Base-by-base conservation (phyloP, 2,888 invertebrate species). In the Conchocele bisecta region DNA sequence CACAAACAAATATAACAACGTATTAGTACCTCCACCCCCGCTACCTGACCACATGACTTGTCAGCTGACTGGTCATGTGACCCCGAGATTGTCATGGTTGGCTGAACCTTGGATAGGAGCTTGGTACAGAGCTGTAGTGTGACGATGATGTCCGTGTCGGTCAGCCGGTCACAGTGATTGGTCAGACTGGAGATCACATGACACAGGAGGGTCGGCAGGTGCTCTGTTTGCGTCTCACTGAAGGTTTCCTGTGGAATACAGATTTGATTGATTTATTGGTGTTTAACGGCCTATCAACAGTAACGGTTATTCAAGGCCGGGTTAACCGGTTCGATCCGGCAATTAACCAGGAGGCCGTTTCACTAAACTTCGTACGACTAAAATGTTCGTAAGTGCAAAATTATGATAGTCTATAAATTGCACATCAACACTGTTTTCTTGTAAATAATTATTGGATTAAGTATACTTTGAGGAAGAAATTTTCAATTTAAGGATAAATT, bases 191-290 rank as follows among this genome's bases (percentile, higher is more conserved):
- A 92, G 22, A 94, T 93, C 46, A 95, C 93, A 81, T 94, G 93
- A n/a, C 94, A 92, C 84, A 96, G 94, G 61, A 96, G 93, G 82
- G 94, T 94, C n/a, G 96, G 96, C 61, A 96, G 91, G 88, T 95
- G 95, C 80, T 95, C 94, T 9, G 95, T 94, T 7, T 95, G 95
- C 24, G 94, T 95, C 88, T 95, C 95, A 53, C 94, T 93, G 82
- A 95, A 95, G 53, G 95, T 94, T 90, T 96, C 96, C 82, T 91
- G 80, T 15, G 6, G 22, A 31, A 51, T n/a, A n/a, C n/a, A n/a
- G n/a, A n/a, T n/a, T n/a, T n/a, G n/a, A n/a, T n/a, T n/a, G n/a
- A n/a, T n/a, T n/a, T n/a, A n/a, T n/a, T n/a, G n/a, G n/a, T n/a
- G n/a, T n/a, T n/a, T n/a, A n/a, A n/a, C n/a, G n/a, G n/a, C n/a